Percentiles rank a stretch among this genome's conserved stretches.
Evolutionary conservation across 2,797 vertebrate genomes (phyloP).

Genomic region (Prunella strophiata): DNA sequence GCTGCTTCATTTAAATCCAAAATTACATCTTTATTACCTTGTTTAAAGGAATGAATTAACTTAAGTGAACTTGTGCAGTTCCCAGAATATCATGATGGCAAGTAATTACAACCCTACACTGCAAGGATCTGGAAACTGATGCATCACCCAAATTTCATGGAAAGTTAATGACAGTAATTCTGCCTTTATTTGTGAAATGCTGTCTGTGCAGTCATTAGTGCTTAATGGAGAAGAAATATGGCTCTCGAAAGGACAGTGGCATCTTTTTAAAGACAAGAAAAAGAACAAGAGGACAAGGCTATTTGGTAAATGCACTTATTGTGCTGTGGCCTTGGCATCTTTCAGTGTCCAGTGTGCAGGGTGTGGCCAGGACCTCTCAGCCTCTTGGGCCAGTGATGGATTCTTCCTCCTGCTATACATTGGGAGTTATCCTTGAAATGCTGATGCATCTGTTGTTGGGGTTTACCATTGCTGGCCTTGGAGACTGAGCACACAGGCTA

Average conservation of each 20-base stretch:
- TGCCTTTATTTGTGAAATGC: conserved; percentile 59
- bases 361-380: not conserved
- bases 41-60: conserved; percentile 21
- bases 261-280: not conserved
- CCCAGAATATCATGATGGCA: conserved; percentile 51
- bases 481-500: not conserved
- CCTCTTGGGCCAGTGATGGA: not conserved
- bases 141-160: not conserved
- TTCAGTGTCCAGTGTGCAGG: not conserved
- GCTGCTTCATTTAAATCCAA: conserved; percentile 36
- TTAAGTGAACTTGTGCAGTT: conserved; percentile 40
- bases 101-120: conserved; percentile 58
- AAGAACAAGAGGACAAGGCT: not conserved
- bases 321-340: not conserved
- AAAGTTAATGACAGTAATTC: conserved; percentile 65
- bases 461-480: not conserved
- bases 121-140: conserved; percentile 40
- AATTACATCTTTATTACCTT: conserved; percentile 45
- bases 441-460: not conserved
- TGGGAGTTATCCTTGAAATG: not conserved
- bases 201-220: conserved; percentile 12
- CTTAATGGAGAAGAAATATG: conserved; percentile 15
- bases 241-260: not conserved
- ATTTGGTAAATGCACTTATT: not conserved
- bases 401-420: not conserved